Conservation (phyloP, 2,797 vertebrate species). For the Danio albolineatus region DNA sequence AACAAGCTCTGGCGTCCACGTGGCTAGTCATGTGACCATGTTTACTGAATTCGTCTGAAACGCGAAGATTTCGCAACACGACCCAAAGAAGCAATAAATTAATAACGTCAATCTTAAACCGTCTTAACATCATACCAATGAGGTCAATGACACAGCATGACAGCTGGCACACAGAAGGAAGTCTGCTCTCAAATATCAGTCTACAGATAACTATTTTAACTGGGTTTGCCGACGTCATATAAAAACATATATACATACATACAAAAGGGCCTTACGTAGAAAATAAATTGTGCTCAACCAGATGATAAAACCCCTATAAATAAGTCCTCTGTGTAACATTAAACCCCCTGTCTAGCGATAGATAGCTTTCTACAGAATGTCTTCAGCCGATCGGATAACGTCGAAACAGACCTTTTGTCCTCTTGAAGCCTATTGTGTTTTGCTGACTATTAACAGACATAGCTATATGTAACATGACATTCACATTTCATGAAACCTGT, state of each 20-base stretch:
- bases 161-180: neutral
- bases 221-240: neutral
- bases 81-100: conserved; percentile 30
- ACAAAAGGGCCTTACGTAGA: neutral
- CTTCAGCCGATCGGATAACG: neutral
- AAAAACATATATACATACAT: neutral
- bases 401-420: conserved; percentile 11
- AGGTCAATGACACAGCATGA: conserved; percentile 1
- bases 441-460: neutral
- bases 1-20: conserved; percentile 54
- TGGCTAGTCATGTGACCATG: conserved; percentile 74
- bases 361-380: neutral
- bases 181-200: conserved; percentile 1
- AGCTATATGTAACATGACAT: neutral
- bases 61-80: conserved; percentile 62
- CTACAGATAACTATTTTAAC: neutral
- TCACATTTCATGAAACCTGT: neutral
- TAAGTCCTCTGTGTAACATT: neutral
- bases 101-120: neutral
- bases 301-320: neutral
- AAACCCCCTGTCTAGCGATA: neutral
- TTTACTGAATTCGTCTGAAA: conserved; percentile 67
- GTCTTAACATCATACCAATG: neutral
- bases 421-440: neutral
- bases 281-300: neutral